These are phyloP conservation scores for Chauna torquata DNA, from an alignment of 2,113 vertebrate species.

Conservation along the genomic window DNA sequence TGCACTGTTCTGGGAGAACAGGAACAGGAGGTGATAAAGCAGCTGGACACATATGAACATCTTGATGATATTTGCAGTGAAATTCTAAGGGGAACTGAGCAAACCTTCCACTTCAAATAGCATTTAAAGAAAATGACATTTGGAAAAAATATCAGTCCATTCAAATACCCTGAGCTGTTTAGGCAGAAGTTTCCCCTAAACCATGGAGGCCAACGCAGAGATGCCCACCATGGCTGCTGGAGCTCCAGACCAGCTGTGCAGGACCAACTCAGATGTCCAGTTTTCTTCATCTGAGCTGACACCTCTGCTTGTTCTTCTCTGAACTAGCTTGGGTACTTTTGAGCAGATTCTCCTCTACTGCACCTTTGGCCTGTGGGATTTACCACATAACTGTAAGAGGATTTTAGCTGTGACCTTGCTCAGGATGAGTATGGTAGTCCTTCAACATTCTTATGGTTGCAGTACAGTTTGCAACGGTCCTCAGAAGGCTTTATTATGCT, in stretches of 20 bases:
- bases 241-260: neutral
- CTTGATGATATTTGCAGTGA: conserved; percentile 33
- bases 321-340: neutral
- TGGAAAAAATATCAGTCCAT: conserved; percentile 40
- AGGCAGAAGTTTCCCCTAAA: neutral
- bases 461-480: neutral
- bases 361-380: neutral
- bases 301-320: neutral
- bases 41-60: conserved; percentile 39
- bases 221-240: neutral
- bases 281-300: neutral
- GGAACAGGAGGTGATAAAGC: conserved; percentile 3
- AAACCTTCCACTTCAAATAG: conserved; percentile 46
- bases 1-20: neutral
- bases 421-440: neutral
- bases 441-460: neutral
- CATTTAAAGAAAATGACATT: conserved; percentile 43
- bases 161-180: neutral
- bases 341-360: neutral
- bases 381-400: neutral
- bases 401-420: neutral
- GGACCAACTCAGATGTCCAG: neutral
- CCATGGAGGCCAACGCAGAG: fast-evolving
- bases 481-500: neutral
- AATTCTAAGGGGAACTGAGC: conserved; percentile 17